Percentiles rank a stretch among this genome's conserved stretches.
Evolutionary conservation across 2,888 invertebrate species (phyloP).

Genomic region (Chymomyza fuscimana): DNA sequence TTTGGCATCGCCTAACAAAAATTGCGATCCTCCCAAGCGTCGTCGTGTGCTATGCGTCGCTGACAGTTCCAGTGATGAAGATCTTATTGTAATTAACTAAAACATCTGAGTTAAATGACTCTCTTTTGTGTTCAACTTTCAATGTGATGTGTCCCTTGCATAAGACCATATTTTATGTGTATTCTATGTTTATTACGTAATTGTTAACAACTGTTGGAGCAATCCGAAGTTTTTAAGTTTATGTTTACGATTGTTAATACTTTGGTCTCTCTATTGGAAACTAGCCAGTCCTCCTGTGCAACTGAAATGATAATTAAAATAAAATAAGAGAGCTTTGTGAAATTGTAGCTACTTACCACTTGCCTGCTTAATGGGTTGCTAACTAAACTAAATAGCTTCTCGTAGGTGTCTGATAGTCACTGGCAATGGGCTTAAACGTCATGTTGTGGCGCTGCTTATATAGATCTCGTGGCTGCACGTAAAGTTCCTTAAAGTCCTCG

Average conservation of each 20-base stretch:
- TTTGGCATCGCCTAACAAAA: neutral
- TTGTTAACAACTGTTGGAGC: neutral
- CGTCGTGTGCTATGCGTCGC: slow-evolving; percentile 40
- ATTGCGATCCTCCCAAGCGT: slow-evolving; percentile 21
- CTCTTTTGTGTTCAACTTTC: neutral
- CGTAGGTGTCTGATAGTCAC: slow-evolving; percentile 74
- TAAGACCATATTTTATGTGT: slow-evolving; percentile 1
- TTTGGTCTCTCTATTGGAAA: slow-evolving; percentile 14
- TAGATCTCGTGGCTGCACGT: slow-evolving; percentile 77
- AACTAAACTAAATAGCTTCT: slow-evolving; percentile 75
- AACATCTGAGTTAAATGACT: neutral
- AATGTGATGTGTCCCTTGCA: neutral
- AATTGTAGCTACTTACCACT: slow-evolving; percentile 13
- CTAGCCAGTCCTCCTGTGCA: neutral
- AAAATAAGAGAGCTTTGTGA: neutral
- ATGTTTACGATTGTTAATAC: slow-evolving; percentile 7
- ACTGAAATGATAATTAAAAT: neutral
- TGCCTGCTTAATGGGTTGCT: neutral
- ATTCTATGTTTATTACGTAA: slow-evolving; percentile 7
- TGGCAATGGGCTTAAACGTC: slow-evolving; percentile 75
- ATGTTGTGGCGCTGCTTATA: slow-evolving; percentile 76
- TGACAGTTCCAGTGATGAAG: slow-evolving; percentile 55
- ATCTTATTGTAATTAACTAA: slow-evolving; percentile 6
- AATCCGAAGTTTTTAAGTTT: neutral
- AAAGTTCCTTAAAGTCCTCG: slow-evolving; percentile 75